Evolutionary conservation across 2,113 vertebrate genomes (phyloP).

Genomic region (Hepsetus odoe): DNA sequence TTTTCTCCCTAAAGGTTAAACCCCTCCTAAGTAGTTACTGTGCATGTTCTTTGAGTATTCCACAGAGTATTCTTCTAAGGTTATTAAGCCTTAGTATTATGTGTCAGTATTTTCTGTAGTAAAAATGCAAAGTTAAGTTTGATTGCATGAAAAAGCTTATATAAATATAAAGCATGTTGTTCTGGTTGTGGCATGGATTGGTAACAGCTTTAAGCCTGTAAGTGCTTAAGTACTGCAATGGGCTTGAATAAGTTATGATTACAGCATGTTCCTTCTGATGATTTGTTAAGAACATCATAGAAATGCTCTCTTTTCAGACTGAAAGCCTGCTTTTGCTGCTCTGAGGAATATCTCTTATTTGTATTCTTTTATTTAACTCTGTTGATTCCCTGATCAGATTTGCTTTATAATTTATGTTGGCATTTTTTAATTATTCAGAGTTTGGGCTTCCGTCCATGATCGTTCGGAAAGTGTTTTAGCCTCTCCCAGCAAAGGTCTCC

Average conservation of each 20-base stretch:
- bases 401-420: slow-evolving; percentile 49
- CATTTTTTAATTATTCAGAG: slow-evolving; percentile 55
- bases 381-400: background rate
- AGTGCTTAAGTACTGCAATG: too few relatives aligned
- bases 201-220: too few relatives aligned
- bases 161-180: background rate
- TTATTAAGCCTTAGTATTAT: too few relatives aligned
- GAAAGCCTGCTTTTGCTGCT: slow-evolving; percentile 9
- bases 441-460: slow-evolving; percentile 32
- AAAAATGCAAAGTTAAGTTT: too few relatives aligned
- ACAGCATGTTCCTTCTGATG: background rate
- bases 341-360: slow-evolving; percentile 28
- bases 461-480: slow-evolving; percentile 46
- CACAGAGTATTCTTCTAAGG: too few relatives aligned
- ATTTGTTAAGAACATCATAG: background rate
- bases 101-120: background rate
- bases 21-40: too few relatives aligned
- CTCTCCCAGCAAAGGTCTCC: slow-evolving; percentile 34
- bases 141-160: too few relatives aligned
- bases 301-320: background rate
- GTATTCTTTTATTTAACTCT: slow-evolving; percentile 21
- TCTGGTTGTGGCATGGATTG: background rate
- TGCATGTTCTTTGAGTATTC: too few relatives aligned
- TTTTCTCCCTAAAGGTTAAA: too few relatives aligned
- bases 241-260: background rate